phyloP scores from a whole-genome alignment of 2,888 invertebrate species.

The Eulithis testata region DNA sequence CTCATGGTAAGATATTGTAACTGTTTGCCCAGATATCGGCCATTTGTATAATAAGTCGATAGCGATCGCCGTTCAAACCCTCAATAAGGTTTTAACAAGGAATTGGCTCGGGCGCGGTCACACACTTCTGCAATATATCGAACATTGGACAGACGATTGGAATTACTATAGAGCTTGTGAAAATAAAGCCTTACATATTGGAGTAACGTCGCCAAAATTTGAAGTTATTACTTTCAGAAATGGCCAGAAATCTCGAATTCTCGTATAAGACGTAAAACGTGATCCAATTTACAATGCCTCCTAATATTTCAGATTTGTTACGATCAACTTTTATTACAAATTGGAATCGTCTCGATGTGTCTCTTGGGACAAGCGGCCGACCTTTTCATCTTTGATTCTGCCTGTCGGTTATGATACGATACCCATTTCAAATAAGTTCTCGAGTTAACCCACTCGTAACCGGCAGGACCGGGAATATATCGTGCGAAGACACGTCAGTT shows the following conservation, averaged over 20 bases:
- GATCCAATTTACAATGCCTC: conserved; percentile 73
- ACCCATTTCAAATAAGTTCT: conserved; percentile 48
- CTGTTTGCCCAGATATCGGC: conserved; percentile 68
- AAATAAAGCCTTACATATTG: conserved; percentile 42
- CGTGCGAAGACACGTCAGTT: not conserved
- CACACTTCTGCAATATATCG: conserved; percentile 47
- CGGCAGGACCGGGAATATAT: conserved; percentile 24
- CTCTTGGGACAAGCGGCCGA: conserved; percentile 56
- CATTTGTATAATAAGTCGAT: conserved; percentile 80
- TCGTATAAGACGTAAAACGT: conserved; percentile 68
- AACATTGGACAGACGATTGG: conserved; percentile 45
- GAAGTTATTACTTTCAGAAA: conserved; percentile 48
- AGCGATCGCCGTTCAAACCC: conserved; percentile 66
- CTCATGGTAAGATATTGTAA: conserved; percentile 73
- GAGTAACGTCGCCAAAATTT: conserved; percentile 40
- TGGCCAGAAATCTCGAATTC: conserved; percentile 57
- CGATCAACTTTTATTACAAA: conserved; percentile 75
- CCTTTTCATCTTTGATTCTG: conserved; percentile 60
- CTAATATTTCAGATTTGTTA: conserved; percentile 75
- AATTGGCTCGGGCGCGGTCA: conserved; percentile 60
- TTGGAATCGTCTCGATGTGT: conserved; percentile 69
- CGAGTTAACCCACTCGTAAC: conserved; percentile 43
- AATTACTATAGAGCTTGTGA: conserved; percentile 45
- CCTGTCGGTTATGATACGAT: conserved; percentile 52
- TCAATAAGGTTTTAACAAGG: conserved; percentile 58